phyloP scores from a whole-genome alignment of 2,113 vertebrate species.

The Aptenodytes patagonicus region DNA sequence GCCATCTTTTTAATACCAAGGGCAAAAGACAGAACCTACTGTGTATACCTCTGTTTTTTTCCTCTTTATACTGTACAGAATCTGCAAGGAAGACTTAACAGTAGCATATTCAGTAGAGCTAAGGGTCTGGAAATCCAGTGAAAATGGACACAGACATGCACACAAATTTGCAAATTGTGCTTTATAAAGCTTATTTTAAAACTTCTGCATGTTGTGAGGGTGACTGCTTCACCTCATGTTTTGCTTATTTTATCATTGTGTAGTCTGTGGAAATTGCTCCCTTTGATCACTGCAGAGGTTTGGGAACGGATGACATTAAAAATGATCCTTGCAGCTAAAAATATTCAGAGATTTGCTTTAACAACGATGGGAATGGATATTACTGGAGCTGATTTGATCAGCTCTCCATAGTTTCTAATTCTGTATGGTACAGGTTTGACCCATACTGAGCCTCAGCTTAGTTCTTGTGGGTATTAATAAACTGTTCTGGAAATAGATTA shows the following conservation, averaged over 20 bases:
- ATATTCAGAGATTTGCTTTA: conserved; percentile 29
- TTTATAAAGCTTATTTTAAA: conserved; percentile 63
- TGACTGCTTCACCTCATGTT: conserved; percentile 53
- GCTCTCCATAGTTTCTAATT: background rate
- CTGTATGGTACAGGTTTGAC: background rate
- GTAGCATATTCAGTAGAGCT: conserved; percentile 28
- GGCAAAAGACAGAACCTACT: conserved; percentile 64
- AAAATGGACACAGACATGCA: conserved; percentile 26
- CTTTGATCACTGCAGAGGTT: conserved; percentile 61
- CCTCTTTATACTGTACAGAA: conserved; percentile 70
- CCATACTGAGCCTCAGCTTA: conserved; percentile 17
- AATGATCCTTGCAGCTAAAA: conserved; percentile 57
- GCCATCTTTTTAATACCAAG: conserved; percentile 72
- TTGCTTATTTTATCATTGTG: conserved; percentile 57
- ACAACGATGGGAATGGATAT: background rate
- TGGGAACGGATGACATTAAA: conserved; percentile 56
- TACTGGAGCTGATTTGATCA: background rate
- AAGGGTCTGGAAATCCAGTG: conserved; percentile 36
- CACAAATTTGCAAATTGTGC: conserved; percentile 26
- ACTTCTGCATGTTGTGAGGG: conserved; percentile 52
- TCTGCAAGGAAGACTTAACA: conserved; percentile 56
- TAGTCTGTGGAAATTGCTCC: conserved; percentile 54
- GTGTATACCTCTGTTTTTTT: conserved; percentile 74
- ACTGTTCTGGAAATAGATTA: conserved; percentile 23
- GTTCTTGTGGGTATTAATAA: conserved; percentile 47